Conservation (phyloP, 1,140 invertebrate genomes). For the Habropoda laboriosa region DNA sequence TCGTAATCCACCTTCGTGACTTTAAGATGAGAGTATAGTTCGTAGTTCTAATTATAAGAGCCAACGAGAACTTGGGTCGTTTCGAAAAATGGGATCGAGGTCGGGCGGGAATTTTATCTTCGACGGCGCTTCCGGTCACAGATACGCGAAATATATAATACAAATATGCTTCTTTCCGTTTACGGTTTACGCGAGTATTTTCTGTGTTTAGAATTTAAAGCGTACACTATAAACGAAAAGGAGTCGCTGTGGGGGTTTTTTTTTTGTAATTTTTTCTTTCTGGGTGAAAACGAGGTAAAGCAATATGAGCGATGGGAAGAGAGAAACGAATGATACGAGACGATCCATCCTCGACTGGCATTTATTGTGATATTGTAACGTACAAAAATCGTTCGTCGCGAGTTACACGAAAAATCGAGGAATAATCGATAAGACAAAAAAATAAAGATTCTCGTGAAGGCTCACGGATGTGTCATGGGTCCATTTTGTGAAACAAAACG, state of each 20-base stretch:
- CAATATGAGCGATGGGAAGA: neutral
- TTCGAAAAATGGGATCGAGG: conserved; percentile 27
- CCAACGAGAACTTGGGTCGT: conserved; percentile 55
- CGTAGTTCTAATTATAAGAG: conserved; percentile 56
- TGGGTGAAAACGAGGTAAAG: neutral
- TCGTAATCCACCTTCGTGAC: conserved; percentile 49
- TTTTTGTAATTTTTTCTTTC: neutral
- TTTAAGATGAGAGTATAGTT: conserved; percentile 49
- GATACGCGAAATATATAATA: neutral
- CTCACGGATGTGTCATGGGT: conserved; percentile 27
- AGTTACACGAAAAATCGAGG: conserved; percentile 52
- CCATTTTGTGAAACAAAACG: neutral
- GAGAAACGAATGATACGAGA: conserved; percentile 20
- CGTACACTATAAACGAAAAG: neutral
- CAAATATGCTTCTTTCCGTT: conserved; percentile 5
- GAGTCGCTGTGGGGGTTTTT: neutral
- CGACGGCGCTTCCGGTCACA: neutral
- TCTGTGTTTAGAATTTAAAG: neutral
- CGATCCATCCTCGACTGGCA: conserved; percentile 71
- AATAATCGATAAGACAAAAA: conserved; percentile 17
- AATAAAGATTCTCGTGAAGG: conserved; percentile 29
- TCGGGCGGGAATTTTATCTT: neutral
- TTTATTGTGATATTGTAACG: conserved; percentile 80
- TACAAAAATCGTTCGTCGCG: conserved; percentile 78
- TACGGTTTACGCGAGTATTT: conserved; percentile 1